Evolutionary conservation across 2,113 vertebrate species (phyloP).

Genomic region (Platichthys stellatus): DNA sequence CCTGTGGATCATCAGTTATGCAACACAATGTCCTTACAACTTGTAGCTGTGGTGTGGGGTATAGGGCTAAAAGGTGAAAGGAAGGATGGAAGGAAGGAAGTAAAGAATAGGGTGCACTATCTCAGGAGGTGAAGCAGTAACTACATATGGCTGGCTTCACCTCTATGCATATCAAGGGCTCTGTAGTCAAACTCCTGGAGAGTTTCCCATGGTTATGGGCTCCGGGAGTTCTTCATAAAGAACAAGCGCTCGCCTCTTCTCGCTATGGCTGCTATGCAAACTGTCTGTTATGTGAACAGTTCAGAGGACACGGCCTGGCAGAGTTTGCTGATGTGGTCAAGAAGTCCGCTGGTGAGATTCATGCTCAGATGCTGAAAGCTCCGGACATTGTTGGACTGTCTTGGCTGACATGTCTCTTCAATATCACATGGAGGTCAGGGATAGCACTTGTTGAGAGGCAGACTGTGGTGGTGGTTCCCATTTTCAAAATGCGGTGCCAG

Average conservation of each 20-base stretch:
- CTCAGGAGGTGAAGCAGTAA: neutral
- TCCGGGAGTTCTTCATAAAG: neutral
- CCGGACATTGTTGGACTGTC: neutral
- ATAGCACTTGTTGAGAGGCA: neutral
- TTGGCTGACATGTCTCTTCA: neutral
- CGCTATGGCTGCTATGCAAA: neutral
- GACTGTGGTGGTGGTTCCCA: too few species aligned
- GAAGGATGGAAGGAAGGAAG: neutral
- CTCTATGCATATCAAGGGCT: too few species aligned
- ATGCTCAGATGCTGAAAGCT: neutral
- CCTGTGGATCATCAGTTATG: too few species aligned
- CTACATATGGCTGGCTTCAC: too few species aligned
- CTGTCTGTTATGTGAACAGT: neutral
- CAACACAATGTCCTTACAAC: too few species aligned
- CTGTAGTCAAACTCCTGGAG: too few species aligned
- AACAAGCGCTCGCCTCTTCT: neutral
- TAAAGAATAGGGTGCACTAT: neutral
- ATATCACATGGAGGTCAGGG: neutral
- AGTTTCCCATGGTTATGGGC: neutral
- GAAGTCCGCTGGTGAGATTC: neutral
- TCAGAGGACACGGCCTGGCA: neutral
- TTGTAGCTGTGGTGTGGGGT: neutral
- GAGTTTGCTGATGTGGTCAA: neutral
- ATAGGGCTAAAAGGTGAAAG: neutral
- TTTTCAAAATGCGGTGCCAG: too few species aligned